Evolutionary conservation across 2,888 invertebrate species (phyloP), one percentile per base, ranked within the genome.

Genomic region (Andrena praecox): DNA sequence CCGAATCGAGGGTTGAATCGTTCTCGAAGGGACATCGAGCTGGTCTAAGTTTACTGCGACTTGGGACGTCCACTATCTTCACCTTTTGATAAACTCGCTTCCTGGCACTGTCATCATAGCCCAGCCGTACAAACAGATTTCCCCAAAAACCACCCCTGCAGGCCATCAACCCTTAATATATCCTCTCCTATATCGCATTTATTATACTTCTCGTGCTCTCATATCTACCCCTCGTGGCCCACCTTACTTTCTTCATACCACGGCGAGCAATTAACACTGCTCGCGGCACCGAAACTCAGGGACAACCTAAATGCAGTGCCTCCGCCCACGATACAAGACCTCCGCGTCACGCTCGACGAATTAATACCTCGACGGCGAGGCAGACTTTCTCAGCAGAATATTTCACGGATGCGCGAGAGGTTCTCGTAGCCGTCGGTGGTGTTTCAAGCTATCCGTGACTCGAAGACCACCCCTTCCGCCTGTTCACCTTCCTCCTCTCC

Each of bases 401-500:
- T 72, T 80, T 60, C 56, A 71, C 48, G 67, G 62, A 76, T 73
- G 56, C 60, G 75, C 64, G 24, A 76, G 60, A 66, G 31, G 35
- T 54, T 68, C 50, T 60, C 42, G 71, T 20, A 71, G 27, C 50
- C 73, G 35, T 20, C 52, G 59, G 69, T 67, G 63, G 24, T 31
- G 77, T 80, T 82, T 68, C 35, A 64, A 76, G 74, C 52, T 77
- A 78, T 82, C 78, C 75, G 67, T 77, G 83, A 85, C 85, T 70
- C 77, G 69, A 33, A 68, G 77, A 72, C 82, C 80, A 87, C 79
- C 84, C 83, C 54, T 83, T 82, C 74, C 78, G 59, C 33, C 60
- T 69, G 50, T 70, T 60, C 79, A 70, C 80, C 73, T 77, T 60
- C 31, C 80, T 72, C 27, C 67, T 27, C 59, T 64, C 59, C 75